Conservation (phyloP, 2,888 invertebrate species). For the Cantharis rufa region DNA sequence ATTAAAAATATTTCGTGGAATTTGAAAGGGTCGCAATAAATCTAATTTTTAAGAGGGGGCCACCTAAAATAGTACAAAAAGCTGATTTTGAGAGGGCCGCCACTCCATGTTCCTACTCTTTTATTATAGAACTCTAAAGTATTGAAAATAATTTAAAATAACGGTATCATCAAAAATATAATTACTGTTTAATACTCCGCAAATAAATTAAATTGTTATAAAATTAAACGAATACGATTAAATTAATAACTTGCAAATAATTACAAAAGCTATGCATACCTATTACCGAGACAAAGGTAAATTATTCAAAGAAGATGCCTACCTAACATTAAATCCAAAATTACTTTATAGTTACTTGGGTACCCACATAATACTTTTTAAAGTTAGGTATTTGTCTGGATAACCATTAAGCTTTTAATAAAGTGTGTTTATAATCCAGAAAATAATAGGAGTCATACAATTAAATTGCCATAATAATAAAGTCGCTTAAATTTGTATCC, state of each 20-base stretch:
- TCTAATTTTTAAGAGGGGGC: too few relatives aligned
- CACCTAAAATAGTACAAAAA: too few relatives aligned
- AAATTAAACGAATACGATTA: neutral
- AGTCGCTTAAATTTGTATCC: neutral
- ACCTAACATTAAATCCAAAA: neutral
- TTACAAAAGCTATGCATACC: neutral
- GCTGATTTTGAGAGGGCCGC: too few relatives aligned
- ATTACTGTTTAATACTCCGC: too few relatives aligned
- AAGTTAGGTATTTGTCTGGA: neutral
- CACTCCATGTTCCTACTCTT: too few relatives aligned
- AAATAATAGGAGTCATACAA: slow-evolving; percentile 3
- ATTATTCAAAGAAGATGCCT: neutral
- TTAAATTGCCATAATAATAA: neutral
- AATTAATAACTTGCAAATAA: neutral
- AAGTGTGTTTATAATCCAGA: neutral
- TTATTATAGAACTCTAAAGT: neutral
- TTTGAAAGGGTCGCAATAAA: too few relatives aligned
- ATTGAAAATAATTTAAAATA: too few relatives aligned
- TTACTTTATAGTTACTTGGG: neutral
- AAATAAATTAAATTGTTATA: neutral
- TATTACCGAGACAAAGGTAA: neutral
- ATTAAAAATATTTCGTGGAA: neutral
- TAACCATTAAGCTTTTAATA: neutral
- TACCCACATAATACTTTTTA: neutral
- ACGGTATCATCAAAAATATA: too few relatives aligned